Conservation (phyloP, 2,888 invertebrate species). For the Sepiola atlantica region DNA sequence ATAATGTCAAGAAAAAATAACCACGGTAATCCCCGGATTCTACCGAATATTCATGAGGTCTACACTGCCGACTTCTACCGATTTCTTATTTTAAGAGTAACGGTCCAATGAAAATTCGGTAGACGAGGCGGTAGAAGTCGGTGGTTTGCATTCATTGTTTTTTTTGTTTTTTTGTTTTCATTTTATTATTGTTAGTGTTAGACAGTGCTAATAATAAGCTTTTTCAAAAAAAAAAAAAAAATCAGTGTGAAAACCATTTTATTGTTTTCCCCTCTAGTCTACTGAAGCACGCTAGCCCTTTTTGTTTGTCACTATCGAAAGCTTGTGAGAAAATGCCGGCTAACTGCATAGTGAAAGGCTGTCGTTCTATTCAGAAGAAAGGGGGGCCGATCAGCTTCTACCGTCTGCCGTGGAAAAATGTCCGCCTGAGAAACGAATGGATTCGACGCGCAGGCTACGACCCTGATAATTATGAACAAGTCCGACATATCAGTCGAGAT, state of each 20-base stretch:
- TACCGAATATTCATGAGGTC: slow-evolving; percentile 8
- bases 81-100: slow-evolving; percentile 6
- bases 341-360: slow-evolving; percentile 44
- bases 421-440: slow-evolving; percentile 42
- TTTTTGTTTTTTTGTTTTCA: too few relatives aligned
- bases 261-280: background rate
- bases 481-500: slow-evolving; percentile 24
- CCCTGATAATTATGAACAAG: slow-evolving; percentile 40
- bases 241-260: background rate
- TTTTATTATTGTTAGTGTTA: slow-evolving; percentile 38
- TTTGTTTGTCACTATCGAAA: slow-evolving; percentile 23
- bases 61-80: background rate
- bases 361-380: slow-evolving; percentile 46
- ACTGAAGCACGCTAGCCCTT: slow-evolving; percentile 38
- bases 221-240: background rate
- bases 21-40: background rate
- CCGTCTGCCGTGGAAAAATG: slow-evolving; percentile 45
- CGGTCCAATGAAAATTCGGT: slow-evolving; percentile 41
- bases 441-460: slow-evolving; percentile 42
- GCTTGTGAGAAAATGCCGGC: slow-evolving; percentile 37
- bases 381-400: slow-evolving; percentile 46
- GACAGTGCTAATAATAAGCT: background rate
- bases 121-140: slow-evolving; percentile 46
- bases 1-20: background rate
- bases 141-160: slow-evolving; percentile 37